Evolutionary conservation across 2,888 invertebrate genomes (phyloP), one percentile per base, ranked within the genome.

Genomic region (Brachyopa scutellaris): DNA sequence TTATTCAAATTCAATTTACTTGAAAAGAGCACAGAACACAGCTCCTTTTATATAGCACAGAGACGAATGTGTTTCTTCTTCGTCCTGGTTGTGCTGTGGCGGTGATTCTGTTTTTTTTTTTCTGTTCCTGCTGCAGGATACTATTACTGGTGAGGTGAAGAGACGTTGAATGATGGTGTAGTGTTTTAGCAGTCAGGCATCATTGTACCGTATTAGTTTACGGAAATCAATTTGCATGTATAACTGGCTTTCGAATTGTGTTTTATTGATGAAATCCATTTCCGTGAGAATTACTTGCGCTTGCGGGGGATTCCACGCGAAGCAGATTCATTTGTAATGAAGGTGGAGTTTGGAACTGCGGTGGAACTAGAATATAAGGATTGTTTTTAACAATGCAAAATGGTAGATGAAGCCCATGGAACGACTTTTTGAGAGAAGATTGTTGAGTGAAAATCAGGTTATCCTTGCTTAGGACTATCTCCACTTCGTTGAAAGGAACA

Each of bases 1-100:
- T 85, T 85, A 85, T 85, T 85, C 85, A 85, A 85, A 85, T 85
- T 85, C 85, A 85, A 85, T 85, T 85, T 85, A 84, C 84, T 83
- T 80, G 66, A 70, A n/a, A 38, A 45, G 67, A 64, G 64, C 19
- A 38, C 8, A n/a, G n/a, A n/a, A n/a, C n/a, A n/a, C n/a, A n/a
- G 26, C 40, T 64, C 17, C 47, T 47, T 19, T 21, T 11, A 26
- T 53, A 42, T 8, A 23, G 2, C 23, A 2, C 21, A 8, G n/a
- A 26, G 64, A 45, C 49, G 51, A 57, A 51, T 36, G 69, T 55
- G 64, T 42, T 69, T 17, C 42, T 51, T 51, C 69, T 61, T 33
- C 55, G 49, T 64, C 62, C 64, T 64, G 49, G 51, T 26, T 73
- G 59, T 73, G 73, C 38, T 79, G 73, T 61, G 73, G 66, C 67